Conservation (phyloP, 2,888 invertebrate species). For the Lysandra bellargus region DNA sequence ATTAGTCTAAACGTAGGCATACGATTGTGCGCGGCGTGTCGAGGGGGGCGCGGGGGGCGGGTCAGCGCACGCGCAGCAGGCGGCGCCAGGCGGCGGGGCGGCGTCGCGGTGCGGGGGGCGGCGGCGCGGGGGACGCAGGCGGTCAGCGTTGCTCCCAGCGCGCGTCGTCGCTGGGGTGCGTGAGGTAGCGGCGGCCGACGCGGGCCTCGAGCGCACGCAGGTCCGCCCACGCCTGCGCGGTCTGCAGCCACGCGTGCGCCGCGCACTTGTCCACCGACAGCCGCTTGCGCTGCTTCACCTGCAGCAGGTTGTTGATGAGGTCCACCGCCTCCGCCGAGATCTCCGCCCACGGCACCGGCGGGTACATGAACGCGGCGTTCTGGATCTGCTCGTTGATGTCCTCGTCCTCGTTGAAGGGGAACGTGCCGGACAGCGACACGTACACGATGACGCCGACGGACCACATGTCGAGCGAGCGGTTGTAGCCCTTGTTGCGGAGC, state of each 20-base stretch:
- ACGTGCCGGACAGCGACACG: constrained; percentile 98
- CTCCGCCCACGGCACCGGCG: constrained; percentile 97
- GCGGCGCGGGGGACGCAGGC: constrained; percentile 27
- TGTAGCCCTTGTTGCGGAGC: constrained; percentile 98
- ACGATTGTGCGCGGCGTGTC: not conserved
- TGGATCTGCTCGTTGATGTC: constrained; percentile 99
- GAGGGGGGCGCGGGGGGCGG: not conserved
- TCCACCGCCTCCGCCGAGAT: constrained; percentile 95
- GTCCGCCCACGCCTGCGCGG: constrained; percentile 97
- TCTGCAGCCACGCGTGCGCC: constrained; percentile 97
- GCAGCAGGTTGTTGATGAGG: constrained; percentile 97
- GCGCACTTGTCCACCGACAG: constrained; percentile 98
- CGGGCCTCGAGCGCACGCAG: constrained; percentile 89
- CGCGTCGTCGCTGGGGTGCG: constrained; percentile 67
- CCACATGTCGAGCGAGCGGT: constrained; percentile 99
- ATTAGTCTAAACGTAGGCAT: not conserved
- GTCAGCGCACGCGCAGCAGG: constrained; percentile 6
- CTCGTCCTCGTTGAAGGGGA: constrained; percentile 99
- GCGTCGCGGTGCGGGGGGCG: constrained; percentile 32
- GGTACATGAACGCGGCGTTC: constrained; percentile 99
- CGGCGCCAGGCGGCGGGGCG: constrained; percentile 8
- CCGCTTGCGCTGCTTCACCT: constrained; percentile 97
- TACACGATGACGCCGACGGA: constrained; percentile 99
- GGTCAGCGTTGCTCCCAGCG: constrained; percentile 43
- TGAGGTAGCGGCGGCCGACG: constrained; percentile 67